These are phyloP conservation scores for Odontomachus brunneus DNA, from an alignment of 1,140 invertebrate species.

Conservation along the genomic window DNA sequence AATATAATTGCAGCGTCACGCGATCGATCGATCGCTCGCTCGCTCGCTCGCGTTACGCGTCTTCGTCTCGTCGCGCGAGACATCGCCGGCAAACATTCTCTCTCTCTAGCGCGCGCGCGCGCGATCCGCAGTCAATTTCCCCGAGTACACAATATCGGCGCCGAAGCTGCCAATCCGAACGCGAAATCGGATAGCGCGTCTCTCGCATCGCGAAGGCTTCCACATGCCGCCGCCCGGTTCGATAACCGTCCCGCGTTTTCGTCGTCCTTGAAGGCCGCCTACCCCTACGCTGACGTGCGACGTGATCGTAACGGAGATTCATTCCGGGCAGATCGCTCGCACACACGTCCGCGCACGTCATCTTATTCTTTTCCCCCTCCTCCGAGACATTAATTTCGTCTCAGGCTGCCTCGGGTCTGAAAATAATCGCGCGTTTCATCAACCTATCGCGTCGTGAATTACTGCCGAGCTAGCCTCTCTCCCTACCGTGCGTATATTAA, in stretches of 20 bases:
- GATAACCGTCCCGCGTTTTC: conserved; percentile 43
- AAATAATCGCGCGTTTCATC: conserved; percentile 53
- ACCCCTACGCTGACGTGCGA: not conserved
- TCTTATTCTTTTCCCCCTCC: not conserved
- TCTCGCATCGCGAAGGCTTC: conserved; percentile 11
- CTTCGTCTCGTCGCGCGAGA: not conserved
- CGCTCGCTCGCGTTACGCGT: conserved; percentile 28
- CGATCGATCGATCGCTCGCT: conserved; percentile 30
- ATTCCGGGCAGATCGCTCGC: not conserved
- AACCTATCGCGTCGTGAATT: conserved; percentile 42
- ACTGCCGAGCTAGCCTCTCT: conserved; percentile 16
- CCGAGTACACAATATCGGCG: conserved; percentile 56
- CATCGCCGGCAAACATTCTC: not conserved
- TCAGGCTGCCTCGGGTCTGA: not conserved
- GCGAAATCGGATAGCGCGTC: conserved; percentile 55
- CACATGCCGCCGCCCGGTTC: conserved; percentile 39
- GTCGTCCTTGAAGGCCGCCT: conserved; percentile 9
- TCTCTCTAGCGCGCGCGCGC: not conserved
- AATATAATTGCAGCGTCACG: conserved; percentile 49
- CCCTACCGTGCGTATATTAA: conserved; percentile 28
- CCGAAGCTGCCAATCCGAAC: conserved; percentile 56
- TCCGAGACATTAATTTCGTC: too few relatives aligned
- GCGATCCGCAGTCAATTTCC: conserved; percentile 56
- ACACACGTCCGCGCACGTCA: not conserved
- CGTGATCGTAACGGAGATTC: conserved; percentile 1